Evolutionary conservation across 1,140 invertebrate genomes (phyloP).

Genomic region (Pseudomyrmex flavicornis): DNA sequence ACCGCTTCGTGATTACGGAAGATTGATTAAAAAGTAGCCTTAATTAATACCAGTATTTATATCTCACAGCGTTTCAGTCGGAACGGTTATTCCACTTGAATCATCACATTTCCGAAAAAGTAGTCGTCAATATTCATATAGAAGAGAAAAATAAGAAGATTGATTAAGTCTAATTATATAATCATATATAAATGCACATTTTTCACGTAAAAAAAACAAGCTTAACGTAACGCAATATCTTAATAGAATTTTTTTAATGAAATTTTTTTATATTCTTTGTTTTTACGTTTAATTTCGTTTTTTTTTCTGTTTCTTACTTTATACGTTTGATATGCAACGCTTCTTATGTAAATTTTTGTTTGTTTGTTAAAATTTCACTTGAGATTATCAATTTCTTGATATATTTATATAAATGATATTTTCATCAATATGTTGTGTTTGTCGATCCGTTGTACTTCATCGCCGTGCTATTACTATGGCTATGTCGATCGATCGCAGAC

Average conservation of each 20-base stretch:
- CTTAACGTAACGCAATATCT: too few species aligned
- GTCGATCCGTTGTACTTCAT: constrained; percentile 26
- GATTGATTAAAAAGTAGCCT: constrained; percentile 42
- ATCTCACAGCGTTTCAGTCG: constrained; percentile 37
- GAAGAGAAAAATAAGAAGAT: not conserved
- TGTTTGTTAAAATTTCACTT: constrained; percentile 12
- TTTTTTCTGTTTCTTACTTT: not conserved
- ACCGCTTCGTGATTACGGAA: constrained; percentile 9
- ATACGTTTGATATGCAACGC: not conserved
- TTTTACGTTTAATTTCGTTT: not conserved
- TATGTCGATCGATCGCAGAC: constrained; percentile 38
- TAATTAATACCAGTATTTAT: constrained; percentile 53
- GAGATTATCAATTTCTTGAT: not conserved
- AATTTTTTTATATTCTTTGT: not conserved
- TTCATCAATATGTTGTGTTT: not conserved
- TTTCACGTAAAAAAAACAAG: too few species aligned
- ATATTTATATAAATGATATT: not conserved
- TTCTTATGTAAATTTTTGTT: not conserved
- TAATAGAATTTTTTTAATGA: too few species aligned
- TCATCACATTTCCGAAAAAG: constrained; percentile 3
- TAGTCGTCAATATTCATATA: not conserved
- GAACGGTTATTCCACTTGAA: constrained; percentile 17
- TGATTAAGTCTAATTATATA: not conserved
- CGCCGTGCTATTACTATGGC: constrained; percentile 19
- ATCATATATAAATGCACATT: too few species aligned